phyloP scores from a whole-genome alignment of 2,888 invertebrate species.

The Chymomyza fuscimana region DNA sequence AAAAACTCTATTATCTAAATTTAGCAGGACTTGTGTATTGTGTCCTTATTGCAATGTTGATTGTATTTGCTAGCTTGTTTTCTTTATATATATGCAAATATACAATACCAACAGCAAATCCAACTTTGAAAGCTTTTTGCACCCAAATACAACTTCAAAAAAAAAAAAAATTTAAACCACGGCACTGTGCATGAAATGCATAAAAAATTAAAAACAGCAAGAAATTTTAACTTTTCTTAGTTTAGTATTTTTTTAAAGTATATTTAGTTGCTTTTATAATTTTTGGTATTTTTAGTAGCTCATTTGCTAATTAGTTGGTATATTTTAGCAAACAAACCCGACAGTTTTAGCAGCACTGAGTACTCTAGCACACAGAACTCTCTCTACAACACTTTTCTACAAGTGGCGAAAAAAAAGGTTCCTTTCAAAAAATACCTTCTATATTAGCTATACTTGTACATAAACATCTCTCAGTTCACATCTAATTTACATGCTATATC shows the following conservation, averaged over 20 bases:
- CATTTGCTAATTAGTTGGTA: background rate
- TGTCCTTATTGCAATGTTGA: background rate
- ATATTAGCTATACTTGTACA: background rate
- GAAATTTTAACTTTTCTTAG: background rate
- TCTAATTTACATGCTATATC: slow-evolving; percentile 4
- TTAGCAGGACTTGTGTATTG: background rate
- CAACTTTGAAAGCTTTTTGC: background rate
- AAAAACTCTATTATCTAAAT: slow-evolving; percentile 16
- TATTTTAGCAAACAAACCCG: background rate
- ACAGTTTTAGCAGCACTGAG: background rate
- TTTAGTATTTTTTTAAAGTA: background rate
- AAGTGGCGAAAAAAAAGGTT: background rate
- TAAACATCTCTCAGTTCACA: background rate
- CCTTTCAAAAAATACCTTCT: background rate
- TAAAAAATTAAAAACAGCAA: background rate
- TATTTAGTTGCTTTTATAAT: background rate
- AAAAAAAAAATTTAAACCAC: background rate
- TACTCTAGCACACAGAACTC: background rate
- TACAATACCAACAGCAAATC: background rate
- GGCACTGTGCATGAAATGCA: background rate
- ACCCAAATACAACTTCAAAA: background rate
- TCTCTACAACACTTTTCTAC: too few species aligned
- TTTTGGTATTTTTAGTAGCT: background rate
- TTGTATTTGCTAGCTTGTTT: slow-evolving; percentile 6
- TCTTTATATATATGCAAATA: background rate